Base-by-base conservation (phyloP, 1,140 invertebrate species). In the Condylostylus longicornis region DNA sequence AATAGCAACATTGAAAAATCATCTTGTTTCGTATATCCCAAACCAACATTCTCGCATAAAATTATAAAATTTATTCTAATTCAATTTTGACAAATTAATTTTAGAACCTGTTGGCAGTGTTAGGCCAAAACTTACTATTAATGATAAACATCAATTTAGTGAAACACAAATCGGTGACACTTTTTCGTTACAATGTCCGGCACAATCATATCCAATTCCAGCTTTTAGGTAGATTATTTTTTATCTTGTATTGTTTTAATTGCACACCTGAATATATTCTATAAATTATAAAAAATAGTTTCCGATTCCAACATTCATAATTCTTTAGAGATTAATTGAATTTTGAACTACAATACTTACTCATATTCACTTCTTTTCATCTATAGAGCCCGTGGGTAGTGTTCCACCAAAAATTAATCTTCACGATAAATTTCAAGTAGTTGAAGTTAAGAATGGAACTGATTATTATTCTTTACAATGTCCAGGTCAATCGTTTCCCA, bases 91-190 rank as follows among this genome's bases (percentile, higher is more conserved):
- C 5, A 23, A 10, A 10, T 51, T 57, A 47, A 51, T 44, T 58
- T 35, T 66, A 79, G 77, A 80, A 58, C 77, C 77, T 25, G 67
- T 79, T 54, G 75, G 75, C 53, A 77, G 69, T 49, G 74, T 74
- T 53, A 67, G 74, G 45, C 77, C 77, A 37, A 79, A 73, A 64
- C 69, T 77, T 43, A 67, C 59, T 41, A 43, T 69, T n/a, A 66
- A 67, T 21, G 68, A 70, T 44, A 67, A 69, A 33, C 36, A 56
- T 29, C 50, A 59, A 42, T 51, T 53, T 46, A 46, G 50, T 38
- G 50, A 55, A 37, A 51, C 54, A 17, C 17, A 38, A 13, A 54
- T 64, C 21, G 58, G 51, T 25, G 44, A 58, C 20, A 58, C 54
- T 25, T 59, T 69, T 38, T 71, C 75, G 37, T 53, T 77, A 37